These are phyloP conservation scores for Leptoclinus maculatus DNA, from an alignment of 2,797 vertebrate species.

Conservation along the genomic window DNA sequence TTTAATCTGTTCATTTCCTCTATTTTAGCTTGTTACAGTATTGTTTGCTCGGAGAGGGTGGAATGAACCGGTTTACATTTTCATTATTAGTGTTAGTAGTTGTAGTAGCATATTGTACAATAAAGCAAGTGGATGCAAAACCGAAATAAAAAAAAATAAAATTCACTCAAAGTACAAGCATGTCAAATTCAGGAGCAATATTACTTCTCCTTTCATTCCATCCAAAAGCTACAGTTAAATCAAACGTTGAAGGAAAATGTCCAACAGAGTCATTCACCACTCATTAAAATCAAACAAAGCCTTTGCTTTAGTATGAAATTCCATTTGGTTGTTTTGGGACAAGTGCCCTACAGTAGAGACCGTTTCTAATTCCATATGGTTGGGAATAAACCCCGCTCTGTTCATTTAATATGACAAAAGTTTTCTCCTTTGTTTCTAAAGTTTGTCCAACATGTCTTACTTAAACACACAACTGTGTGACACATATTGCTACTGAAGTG, in stretches of 20 bases:
- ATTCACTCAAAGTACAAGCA: neutral
- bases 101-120: neutral
- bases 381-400: conserved; percentile 13
- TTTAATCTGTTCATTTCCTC: neutral
- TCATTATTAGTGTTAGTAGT: neutral
- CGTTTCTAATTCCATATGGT: conserved; percentile 20
- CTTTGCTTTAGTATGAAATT: conserved; percentile 43
- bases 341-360: conserved; percentile 19
- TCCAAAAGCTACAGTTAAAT: conserved; percentile 32
- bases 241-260: conserved; percentile 32
- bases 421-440: conserved; percentile 56
- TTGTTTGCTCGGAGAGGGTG: neutral
- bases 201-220: conserved; percentile 5
- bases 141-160: neutral
- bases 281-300: conserved; percentile 59
- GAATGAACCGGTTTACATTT: neutral
- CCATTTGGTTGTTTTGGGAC: conserved; percentile 50
- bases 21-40: neutral
- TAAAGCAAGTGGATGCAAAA: conserved; percentile 5
- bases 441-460: conserved; percentile 60
- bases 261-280: conserved; percentile 28
- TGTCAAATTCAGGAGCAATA: conserved; percentile 38
- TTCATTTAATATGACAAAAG: conserved; percentile 51
- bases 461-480: conserved; percentile 54
- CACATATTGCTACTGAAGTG: conserved; percentile 67